Base-by-base conservation (phyloP, 2,113 vertebrate species). In the Brienomyrus brachyistius region DNA sequence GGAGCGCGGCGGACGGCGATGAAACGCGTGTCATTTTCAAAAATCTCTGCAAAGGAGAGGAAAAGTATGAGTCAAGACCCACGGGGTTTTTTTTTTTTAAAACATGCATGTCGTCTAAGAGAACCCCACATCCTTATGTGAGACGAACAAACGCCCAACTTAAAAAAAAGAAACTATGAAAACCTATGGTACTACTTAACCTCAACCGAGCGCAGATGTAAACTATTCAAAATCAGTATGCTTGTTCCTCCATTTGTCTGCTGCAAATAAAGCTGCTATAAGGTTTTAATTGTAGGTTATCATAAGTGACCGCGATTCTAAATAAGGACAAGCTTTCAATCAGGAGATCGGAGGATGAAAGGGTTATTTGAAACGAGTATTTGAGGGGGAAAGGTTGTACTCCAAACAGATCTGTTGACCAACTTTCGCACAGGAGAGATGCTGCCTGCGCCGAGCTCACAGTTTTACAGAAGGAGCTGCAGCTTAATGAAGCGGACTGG, bases 131-230 rank as follows among this genome's bases (percentile, higher is more conserved):
- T 91, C 90, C 94, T 93, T 93, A 95, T 95, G 95, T 96, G 94
- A 96, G 95, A 92, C 90, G 90, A 91, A 92, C 93, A 80, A 80
- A 80, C 74, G 35, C 13, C 10, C 82, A 86, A 17, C 96, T 96
- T 95, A 93, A 94, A 94, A 94, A 52, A 94, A 90, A 92, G 92
- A 92, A 92, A 95, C 95, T 95, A 96, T 96, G 95, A 96, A 95
- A 94, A 96, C 95, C 96, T 95, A 92, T 94, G 51, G 88, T 91
- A 91, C 93, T 91, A 90, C 90, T 91, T 93, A 92, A 89, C 89
- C 93, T 94, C 94, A 92, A 92, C 93, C 74, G 80, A 85, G n/a
- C 87, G 87, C 88, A 92, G 62, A 93, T 91, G 90, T 93, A 92
- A 62, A 91, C 89, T 87, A 84, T 85, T 48, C 56, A 59, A 45